Base-by-base conservation (phyloP, 2,113 vertebrate genomes). In the Trichechus manatus region DNA sequence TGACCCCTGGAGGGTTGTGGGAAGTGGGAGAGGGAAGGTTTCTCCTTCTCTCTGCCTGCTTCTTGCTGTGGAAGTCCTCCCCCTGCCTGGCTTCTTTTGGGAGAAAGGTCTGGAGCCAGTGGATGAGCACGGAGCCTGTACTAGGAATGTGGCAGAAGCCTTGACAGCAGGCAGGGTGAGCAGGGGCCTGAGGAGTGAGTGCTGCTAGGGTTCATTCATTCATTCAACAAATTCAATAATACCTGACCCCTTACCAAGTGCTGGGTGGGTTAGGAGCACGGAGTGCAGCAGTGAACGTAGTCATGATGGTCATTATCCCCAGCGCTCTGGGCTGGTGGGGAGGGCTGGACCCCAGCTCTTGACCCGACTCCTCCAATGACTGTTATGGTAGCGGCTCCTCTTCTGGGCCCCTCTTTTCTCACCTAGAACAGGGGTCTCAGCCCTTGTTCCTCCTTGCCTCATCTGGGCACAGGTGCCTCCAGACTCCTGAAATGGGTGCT, bases 251-350 rank as follows among this genome's bases (percentile, higher is more conserved):
- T 78, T 25, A 11, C 44, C 39, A 17, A 22, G 75, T 9, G 68
- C 20, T 8, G 0, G 6, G 64, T 6, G 22, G 6, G 89, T 19
- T 14, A 42, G 42, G 44, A 5, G 3, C 75, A 31, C 23, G 42
- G 27, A 31, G 5, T 10, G 6, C 2, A 27, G 63, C 64, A 7
- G 56, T 1, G 10, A 33, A 6, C 5, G 9, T 39, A 23, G 70
- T 17, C 6, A 70, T 2, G 6, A 4, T 0, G 33, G 68, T 14
- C 0, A 0, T 9, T 3, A 4, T 22, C 14, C 36, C n/a, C 33
- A 2, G 33, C 2, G 42, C 77, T 68, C 9, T 9, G 42, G 15
- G 1, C 50, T 22, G 42, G 23, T 3, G 3, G 11, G 39, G 9
- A 9, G 29, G 82, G n/a, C 63, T 36, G 70, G 61, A 8, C 36